Conservation (phyloP, 2,797 vertebrate genomes). For the Dendrocincla tyrannina region DNA sequence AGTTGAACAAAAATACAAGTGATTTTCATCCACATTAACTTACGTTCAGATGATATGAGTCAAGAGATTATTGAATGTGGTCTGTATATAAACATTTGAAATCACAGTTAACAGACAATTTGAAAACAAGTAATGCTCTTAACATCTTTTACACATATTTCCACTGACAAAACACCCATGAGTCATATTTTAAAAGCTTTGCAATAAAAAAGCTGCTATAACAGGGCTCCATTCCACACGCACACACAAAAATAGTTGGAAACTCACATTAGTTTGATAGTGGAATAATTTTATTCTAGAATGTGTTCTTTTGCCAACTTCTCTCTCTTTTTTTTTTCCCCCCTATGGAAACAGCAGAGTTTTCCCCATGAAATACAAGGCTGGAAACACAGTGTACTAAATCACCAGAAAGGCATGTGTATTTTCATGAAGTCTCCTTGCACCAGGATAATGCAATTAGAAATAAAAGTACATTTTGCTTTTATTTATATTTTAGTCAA, state of each 20-base stretch:
- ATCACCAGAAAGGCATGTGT: slow-evolving; percentile 35
- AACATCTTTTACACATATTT: slow-evolving; percentile 24
- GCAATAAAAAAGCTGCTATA: slow-evolving; percentile 47
- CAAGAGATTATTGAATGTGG: background rate
- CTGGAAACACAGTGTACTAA: background rate
- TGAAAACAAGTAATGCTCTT: background rate
- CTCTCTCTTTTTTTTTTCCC: background rate
- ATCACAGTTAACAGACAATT: background rate
- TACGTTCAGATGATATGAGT: background rate
- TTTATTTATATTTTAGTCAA: background rate
- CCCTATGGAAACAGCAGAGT: slow-evolving; percentile 18
- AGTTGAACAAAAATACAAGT: background rate
- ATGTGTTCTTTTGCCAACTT: background rate
- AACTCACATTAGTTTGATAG: slow-evolving; percentile 35
- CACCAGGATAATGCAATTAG: slow-evolving; percentile 22
- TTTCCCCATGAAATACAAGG: background rate
- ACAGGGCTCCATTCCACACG: slow-evolving; percentile 3
- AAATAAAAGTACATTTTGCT: background rate
- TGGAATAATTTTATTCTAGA: slow-evolving; percentile 51
- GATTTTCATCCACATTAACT: background rate
- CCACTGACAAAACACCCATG: slow-evolving; percentile 6
- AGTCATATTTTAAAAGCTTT: slow-evolving; percentile 43
- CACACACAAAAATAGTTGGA: slow-evolving; percentile 5
- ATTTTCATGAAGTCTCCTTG: background rate
- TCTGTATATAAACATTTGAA: slow-evolving; percentile 10